These are phyloP conservation scores for Microplitis demolitor DNA, from an alignment of 1,140 invertebrate genomes.

Conservation along the genomic window DNA sequence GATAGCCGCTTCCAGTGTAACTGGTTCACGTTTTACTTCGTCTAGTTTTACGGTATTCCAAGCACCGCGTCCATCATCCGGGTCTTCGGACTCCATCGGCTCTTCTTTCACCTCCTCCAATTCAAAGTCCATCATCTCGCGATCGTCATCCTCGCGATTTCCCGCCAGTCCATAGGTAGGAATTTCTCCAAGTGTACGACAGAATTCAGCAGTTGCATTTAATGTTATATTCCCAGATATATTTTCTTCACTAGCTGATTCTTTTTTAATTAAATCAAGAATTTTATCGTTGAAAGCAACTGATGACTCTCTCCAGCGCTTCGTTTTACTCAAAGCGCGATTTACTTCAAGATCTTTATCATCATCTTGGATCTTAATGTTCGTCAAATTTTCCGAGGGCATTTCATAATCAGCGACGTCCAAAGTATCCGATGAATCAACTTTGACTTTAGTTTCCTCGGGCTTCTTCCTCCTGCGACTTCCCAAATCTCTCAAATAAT, in stretches of 20 bases:
- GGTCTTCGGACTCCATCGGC: slow-evolving; percentile 55
- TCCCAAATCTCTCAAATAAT: slow-evolving; percentile 63
- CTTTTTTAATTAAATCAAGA: slow-evolving; percentile 53
- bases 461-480: slow-evolving; percentile 56
- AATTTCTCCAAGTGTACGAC: slow-evolving; percentile 92
- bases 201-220: slow-evolving; percentile 96
- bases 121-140: slow-evolving; percentile 80
- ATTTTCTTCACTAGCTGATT: slow-evolving; percentile 50
- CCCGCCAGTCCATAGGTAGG: slow-evolving; percentile 89
- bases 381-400: slow-evolving; percentile 65
- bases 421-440: slow-evolving; percentile 39
- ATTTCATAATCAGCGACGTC: slow-evolving; percentile 44
- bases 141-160: slow-evolving; percentile 82
- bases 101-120: slow-evolving; percentile 64
- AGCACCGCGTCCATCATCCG: slow-evolving; percentile 65
- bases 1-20: slow-evolving; percentile 71
- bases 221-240: slow-evolving; percentile 74
- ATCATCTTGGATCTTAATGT: slow-evolving; percentile 73
- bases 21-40: slow-evolving; percentile 49
- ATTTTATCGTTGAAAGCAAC: slow-evolving; percentile 54
- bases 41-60: slow-evolving; percentile 77
- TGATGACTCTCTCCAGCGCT: slow-evolving; percentile 72
- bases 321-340: slow-evolving; percentile 74
- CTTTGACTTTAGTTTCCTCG: slow-evolving; percentile 47
- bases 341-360: slow-evolving; percentile 79